Base-by-base conservation (phyloP, 2,113 vertebrate species). In the Scatophagus argus region DNA sequence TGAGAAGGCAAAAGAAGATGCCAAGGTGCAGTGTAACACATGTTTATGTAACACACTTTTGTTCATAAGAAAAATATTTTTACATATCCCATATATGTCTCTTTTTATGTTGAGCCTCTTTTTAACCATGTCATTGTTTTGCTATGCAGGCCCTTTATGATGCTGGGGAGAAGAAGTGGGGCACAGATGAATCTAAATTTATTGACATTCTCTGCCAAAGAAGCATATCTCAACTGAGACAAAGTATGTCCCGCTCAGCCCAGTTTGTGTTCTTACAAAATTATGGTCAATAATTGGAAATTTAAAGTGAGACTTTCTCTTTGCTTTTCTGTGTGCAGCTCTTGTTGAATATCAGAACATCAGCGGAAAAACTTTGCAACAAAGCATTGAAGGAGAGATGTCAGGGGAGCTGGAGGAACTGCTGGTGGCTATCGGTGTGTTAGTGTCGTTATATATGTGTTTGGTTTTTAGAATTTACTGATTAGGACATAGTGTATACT, bases 341-440 rank as follows among this genome's bases (percentile, higher is more conserved):
- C 91, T 96, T 29, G 86, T 95, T 19, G 94, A 95, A 41, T 97
- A 96, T 81, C 94, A 83, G 87, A 94, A 84, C 43, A 83, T 96
- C 70, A 93, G 93, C 71, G 93, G 94, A 9, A 96, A 95, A 81
- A 92, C 89, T 11, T 92, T 97, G 47, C 95, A 95, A 59, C 84
- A 96, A 8, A 96, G 94, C 89, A 95, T 96, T 5, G 90, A 93
- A 59, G 83, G 93, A 46, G 96, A 96, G 86, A 91, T 95, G 72
- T 94, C 94, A 1, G 96, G 96, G 2, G 66, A 89, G 9, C 92
- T 96, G 86, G 93, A 95, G 81, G 88, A 95, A 16, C 91, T 97
- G 23, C 91, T 97, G 47, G 79, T 96, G 84, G 93, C 95, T 23
- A 89, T 96, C 38, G 96, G 96, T 87, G 7, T 9, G 36, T 74